Evolutionary conservation across 2,797 vertebrate genomes (phyloP), one percentile per base, ranked within the genome.

Genomic region (Selene dorsalis): DNA sequence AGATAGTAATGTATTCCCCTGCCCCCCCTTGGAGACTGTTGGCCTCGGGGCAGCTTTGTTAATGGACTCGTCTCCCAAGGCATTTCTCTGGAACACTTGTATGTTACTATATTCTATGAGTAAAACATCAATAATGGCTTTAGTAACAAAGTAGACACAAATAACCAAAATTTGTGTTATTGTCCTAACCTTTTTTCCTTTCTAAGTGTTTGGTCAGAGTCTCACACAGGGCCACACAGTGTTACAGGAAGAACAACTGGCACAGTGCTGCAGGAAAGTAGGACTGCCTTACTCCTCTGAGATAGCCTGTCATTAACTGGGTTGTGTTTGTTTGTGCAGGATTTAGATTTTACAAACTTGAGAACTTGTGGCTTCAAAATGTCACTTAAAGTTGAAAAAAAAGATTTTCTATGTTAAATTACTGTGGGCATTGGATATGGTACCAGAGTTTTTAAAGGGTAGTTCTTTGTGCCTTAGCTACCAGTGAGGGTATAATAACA

Each of bases 201-300:
- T 74, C 22, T 41, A 35, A 47, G 53, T 66, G 26, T 74, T 68
- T 57, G n/a, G 16, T 2, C 3, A 58, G 11, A 56, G 43, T 50
- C 22, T 43, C 22, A 38, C 41, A 28, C n/a, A 28, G 59, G 17
- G 53, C 17, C 58, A n/a, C 48, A 39, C 50, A 66, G 43, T 28
- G 53, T 79, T 64, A 73, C 43, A 86, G 66, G 41, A 81, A 67
- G 59, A 83, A 69, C 59, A 83, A 80, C 80, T 61, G 78, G 64
- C 64, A 32, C 12, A 38, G 63, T 71, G 47, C 74, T 53, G 73
- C 48, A 50, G 79, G 65, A 89, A 90, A 88, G 60, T 67, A 83
- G 86, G 73, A n/a, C 89, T 75, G 50, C 47, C 32, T 55, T 81
- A 62, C 73, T 84, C 84, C 82, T 80, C 69, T 82, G 86, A 83